Percentiles rank a stretch among this genome's conserved stretches.
phyloP scores from a whole-genome alignment of 1,140 invertebrate species.

The Heliconius hermathena region DNA sequence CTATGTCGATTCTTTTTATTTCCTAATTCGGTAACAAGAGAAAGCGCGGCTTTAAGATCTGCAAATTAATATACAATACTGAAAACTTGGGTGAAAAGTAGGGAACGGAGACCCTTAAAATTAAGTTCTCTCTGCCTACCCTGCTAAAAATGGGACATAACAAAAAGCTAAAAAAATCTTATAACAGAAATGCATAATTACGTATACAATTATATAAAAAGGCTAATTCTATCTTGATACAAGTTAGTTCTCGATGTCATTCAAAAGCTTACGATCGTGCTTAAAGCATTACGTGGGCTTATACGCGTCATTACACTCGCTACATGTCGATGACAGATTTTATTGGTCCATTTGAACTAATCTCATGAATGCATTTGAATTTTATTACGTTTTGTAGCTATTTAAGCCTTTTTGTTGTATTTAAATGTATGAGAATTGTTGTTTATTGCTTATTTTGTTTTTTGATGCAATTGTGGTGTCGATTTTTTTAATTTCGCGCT shows the following conservation, averaged over 20 bases:
- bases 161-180: neutral
- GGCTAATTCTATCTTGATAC: neutral
- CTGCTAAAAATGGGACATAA: too few relatives aligned
- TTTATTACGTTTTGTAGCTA: neutral
- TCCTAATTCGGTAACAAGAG: too few relatives aligned
- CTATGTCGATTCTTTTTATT: too few relatives aligned
- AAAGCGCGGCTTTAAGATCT: too few relatives aligned
- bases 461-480: neutral
- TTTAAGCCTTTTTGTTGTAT: neutral
- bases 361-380: neutral
- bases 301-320: conserved; percentile 9
- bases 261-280: neutral
- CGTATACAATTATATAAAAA: neutral
- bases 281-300: conserved; percentile 8
- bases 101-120: too few relatives aligned
- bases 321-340: conserved; percentile 11
- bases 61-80: too few relatives aligned
- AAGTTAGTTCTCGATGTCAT: neutral
- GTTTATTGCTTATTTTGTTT: neutral
- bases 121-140: too few relatives aligned
- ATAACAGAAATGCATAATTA: neutral
- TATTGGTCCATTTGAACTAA: conserved; percentile 14
- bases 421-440: neutral
- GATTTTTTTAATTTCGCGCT: too few relatives aligned
- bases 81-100: too few relatives aligned